phyloP scores from a whole-genome alignment of 2,113 vertebrate species.

The Anarhynchus alexandrinus region DNA sequence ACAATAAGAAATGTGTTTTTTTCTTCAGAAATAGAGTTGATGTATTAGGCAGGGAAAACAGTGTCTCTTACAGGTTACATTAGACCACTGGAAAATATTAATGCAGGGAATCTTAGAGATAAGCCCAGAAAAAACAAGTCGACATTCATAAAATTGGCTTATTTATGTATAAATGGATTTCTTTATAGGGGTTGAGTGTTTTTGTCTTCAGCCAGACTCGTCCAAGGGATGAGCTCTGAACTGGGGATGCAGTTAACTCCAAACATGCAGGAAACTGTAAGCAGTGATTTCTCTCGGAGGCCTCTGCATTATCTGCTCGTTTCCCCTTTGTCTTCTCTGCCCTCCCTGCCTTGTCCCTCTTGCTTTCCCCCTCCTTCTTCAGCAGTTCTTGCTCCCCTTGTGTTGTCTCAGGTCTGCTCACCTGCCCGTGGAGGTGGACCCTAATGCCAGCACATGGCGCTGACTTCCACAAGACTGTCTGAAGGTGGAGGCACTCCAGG shows the following conservation, averaged over 20 bases:
- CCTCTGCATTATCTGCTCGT: background rate
- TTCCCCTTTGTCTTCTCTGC: background rate
- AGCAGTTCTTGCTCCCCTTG: background rate
- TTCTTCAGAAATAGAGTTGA: background rate
- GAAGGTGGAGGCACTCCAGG: background rate
- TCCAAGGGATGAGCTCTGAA: background rate
- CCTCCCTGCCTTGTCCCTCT: background rate
- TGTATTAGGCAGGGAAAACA: background rate
- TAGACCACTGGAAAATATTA: background rate
- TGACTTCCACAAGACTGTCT: background rate
- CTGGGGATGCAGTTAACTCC: background rate
- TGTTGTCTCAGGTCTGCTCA: background rate
- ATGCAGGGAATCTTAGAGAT: background rate
- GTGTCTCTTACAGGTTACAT: background rate
- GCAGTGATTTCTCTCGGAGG: background rate
- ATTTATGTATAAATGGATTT: background rate
- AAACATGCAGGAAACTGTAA: background rate
- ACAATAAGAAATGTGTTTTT: background rate
- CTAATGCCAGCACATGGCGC: fast-evolving
- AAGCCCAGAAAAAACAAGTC: background rate
- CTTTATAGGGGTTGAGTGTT: background rate
- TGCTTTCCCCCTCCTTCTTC: background rate
- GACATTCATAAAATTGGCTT: background rate
- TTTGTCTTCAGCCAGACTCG: background rate
- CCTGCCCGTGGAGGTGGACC: background rate